These are phyloP conservation scores for Panagrolaimus sp. DNA, from an alignment of 1,140 invertebrate species.

Conservation along the genomic window DNA sequence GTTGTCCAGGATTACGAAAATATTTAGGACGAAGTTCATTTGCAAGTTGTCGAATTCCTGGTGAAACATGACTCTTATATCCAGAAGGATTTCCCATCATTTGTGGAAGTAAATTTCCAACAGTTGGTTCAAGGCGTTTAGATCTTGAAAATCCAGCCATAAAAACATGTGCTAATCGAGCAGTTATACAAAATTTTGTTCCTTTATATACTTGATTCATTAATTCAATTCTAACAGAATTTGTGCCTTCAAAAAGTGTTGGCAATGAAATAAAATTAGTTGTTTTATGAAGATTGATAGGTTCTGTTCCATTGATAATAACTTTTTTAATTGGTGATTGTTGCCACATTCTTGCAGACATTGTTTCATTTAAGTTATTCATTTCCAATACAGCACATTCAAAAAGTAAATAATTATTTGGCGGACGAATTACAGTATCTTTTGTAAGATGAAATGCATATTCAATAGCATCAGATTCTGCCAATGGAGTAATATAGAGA, in stretches of 20 bases:
- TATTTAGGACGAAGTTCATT: background rate
- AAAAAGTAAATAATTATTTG: constrained; percentile 2
- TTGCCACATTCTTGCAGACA: background rate
- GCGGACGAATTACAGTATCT: background rate
- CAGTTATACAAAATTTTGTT: background rate
- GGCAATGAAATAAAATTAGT: constrained; percentile 2
- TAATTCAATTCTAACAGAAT: background rate
- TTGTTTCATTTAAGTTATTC: background rate
- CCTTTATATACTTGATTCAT: constrained; percentile 7
- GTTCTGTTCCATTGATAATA: background rate
- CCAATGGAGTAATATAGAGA: background rate
- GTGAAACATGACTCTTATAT: background rate
- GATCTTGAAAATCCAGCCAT: background rate
- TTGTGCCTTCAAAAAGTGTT: background rate
- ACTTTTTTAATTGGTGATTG: background rate
- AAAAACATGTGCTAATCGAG: background rate
- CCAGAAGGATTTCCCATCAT: constrained; percentile 5
- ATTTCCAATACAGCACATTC: background rate
- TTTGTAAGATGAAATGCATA: background rate
- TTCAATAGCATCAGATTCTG: background rate
- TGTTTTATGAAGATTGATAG: background rate
- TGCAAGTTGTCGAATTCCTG: background rate
- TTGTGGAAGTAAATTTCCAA: background rate
- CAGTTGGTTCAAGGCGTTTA: background rate
- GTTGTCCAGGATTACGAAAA: background rate